Base-by-base conservation (phyloP, 2,797 vertebrate genomes). In the Clarias pachynema region DNA sequence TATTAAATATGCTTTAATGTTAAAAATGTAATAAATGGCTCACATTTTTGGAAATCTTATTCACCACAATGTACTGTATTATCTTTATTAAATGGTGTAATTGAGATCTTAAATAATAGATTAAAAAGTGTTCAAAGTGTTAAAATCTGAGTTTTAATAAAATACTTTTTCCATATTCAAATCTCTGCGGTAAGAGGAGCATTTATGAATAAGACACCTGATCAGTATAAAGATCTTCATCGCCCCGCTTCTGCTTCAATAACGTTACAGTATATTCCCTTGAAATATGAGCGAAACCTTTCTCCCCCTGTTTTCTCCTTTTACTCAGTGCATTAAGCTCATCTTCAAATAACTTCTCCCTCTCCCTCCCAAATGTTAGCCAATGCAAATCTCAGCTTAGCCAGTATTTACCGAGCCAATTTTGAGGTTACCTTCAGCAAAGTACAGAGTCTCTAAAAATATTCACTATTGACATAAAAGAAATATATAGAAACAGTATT, bases 331-430 rank as follows among this genome's bases (percentile, higher is more conserved):
- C 83, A 89, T 88, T 90, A 88, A 89, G 87, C 90, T 87, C 87
- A 85, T 87, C 83, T 70, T 88, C 87, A 90, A 90, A 90, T 89
- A 90, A 85, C 81, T 88, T 84, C 69, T 85, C 82, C 34, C 26
- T 87, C 83, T 85, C 83, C 81, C 83, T 89, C 49, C 81, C 79
- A 89, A 90, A 89, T 90, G 87, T 89, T 89, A 90, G 87, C 89
- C 88, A 89, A 89, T 89, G 90, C 86, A 90, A 90, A 89, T 89
- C 90, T 89, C 81, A 88, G 88, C 87, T 90, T 89, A 90, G 88
- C 86, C 87, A 69, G 84, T 89, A 89, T 90, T 90, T 89, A 87
- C 90, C 75, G 80, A 88, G 86, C 85, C 87, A 89, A 88, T 89
- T 90, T 86, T 89, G 88, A 89, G 89, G 89, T 89, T 89, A 90